These are phyloP conservation scores for Drosophila lacicola DNA, from an alignment of 2,888 invertebrate species.

Conservation along the genomic window DNA sequence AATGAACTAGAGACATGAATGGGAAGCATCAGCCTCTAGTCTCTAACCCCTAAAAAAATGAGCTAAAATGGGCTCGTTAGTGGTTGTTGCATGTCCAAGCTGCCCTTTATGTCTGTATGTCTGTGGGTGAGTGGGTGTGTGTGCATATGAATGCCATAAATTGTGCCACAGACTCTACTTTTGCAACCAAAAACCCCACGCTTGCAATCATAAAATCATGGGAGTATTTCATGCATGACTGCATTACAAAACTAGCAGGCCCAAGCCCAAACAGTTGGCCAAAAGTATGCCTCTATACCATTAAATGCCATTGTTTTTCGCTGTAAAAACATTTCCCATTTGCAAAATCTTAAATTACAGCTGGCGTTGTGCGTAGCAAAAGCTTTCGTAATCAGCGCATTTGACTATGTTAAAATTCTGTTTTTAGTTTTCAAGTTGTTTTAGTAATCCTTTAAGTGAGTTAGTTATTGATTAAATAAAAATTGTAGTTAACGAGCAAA, in stretches of 20 bases:
- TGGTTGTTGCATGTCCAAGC: slow-evolving; percentile 33
- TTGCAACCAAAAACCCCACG: slow-evolving; percentile 2
- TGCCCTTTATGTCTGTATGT: slow-evolving; percentile 8
- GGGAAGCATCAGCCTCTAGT: slow-evolving; percentile 20
- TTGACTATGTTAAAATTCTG: too few species aligned
- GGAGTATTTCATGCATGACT: slow-evolving; percentile 17
- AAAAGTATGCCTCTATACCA: not conserved
- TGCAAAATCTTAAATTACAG: slow-evolving; percentile 15
- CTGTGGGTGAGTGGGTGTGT: slow-evolving; percentile 1
- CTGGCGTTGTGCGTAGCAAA: not conserved
- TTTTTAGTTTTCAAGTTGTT: too few species aligned
- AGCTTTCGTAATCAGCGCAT: too few species aligned
- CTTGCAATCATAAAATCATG: slow-evolving; percentile 21
- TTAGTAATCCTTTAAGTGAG: too few species aligned
- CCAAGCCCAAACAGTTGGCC: slow-evolving; percentile 3
- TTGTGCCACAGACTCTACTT: slow-evolving; percentile 19
- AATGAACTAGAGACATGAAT: slow-evolving; percentile 63
- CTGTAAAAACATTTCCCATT: slow-evolving; percentile 32
- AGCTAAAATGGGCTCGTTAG: slow-evolving; percentile 65
- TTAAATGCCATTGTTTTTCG: slow-evolving; percentile 12
- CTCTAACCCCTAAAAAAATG: slow-evolving; percentile 21
- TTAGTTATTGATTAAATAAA: too few species aligned
- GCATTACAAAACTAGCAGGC: slow-evolving; percentile 5
- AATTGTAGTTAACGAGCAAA: too few species aligned
- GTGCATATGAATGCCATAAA: slow-evolving; percentile 29